A percentile compares a stretch with the other conserved stretches of the same genome.
Evolutionary conservation across 2,113 vertebrate species (phyloP).

Genomic region (Sarotherodon lohbergeri): DNA sequence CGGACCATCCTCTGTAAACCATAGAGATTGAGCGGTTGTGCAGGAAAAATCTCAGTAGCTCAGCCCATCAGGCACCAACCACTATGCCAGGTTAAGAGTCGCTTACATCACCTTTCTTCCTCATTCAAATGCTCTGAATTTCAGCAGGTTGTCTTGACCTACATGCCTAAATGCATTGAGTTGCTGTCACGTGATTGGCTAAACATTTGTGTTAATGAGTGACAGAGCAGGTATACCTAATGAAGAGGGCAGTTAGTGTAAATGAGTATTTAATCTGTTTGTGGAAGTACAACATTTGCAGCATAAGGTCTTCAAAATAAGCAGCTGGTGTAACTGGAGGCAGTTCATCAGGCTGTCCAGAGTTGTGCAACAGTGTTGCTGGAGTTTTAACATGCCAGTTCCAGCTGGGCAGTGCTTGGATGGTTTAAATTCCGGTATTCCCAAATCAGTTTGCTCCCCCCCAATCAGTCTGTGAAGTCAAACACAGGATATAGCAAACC

Average conservation of each 20-base stretch:
- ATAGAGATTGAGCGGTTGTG: neutral
- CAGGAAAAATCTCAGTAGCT: neutral
- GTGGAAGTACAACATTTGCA: neutral
- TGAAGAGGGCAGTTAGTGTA: neutral
- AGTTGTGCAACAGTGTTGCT: neutral
- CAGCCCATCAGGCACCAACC: neutral
- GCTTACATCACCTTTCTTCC: neutral
- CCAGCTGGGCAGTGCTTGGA: neutral
- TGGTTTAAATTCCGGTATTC: slow-evolving; percentile 25
- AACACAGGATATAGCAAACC: neutral
- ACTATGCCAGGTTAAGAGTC: neutral
- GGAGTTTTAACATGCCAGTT: neutral
- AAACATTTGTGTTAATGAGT: neutral
- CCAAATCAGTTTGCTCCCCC: slow-evolving; percentile 25
- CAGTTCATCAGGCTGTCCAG: neutral
- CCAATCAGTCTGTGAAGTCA: neutral
- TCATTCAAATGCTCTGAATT: neutral
- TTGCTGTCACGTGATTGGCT: neutral
- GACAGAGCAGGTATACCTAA: neutral
- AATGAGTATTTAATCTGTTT: neutral
- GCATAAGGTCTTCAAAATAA: neutral
- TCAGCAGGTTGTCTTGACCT: neutral
- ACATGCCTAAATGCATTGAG: neutral
- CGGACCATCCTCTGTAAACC: neutral
- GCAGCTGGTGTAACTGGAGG: neutral